Percentiles rank a stretch among this genome's conserved stretches.
phyloP scores from a whole-genome alignment of 2,113 vertebrate genomes.

The Gadus macrocephalus region DNA sequence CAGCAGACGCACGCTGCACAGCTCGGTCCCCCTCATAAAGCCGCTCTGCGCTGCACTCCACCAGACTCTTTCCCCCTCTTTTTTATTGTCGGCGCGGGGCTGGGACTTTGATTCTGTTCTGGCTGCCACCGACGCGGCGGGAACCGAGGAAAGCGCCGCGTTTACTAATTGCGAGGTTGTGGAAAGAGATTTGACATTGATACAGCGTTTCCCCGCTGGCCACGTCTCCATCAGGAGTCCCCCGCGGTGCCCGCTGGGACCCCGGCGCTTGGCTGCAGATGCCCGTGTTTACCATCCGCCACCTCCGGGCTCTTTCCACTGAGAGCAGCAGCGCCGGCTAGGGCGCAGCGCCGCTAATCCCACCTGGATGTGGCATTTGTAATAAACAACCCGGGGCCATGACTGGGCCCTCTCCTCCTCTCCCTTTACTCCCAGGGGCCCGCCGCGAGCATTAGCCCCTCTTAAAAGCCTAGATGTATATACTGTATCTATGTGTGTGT shows the following conservation, averaged over 20 bases:
- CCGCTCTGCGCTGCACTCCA: too few relatives aligned
- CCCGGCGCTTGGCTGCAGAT: constrained; percentile 81
- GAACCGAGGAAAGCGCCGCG: too few relatives aligned
- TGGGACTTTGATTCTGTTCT: too few relatives aligned
- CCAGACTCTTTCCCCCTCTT: too few relatives aligned
- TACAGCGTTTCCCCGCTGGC: constrained; percentile 18
- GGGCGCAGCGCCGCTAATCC: constrained; percentile 86
- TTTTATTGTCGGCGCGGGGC: too few relatives aligned
- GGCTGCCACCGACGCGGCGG: too few relatives aligned
- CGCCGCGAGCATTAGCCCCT: constrained; percentile 5
- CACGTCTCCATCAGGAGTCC: constrained; percentile 58
- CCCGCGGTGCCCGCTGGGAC: constrained; percentile 73
- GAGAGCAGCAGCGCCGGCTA: constrained; percentile 83
- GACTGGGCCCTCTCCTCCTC: constrained; percentile 51
- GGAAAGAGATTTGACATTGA: constrained; percentile 30
- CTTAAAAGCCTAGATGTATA: too few relatives aligned
- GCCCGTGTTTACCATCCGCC: constrained; percentile 91
- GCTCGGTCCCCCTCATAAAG: too few relatives aligned
- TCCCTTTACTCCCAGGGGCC: constrained; percentile 48
- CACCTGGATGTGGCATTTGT: constrained; percentile 69
- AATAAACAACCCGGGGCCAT: constrained; percentile 71
- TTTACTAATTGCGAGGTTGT: not conserved
- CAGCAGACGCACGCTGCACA: too few relatives aligned
- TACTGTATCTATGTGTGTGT: constrained; percentile 25
- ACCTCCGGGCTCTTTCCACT: constrained; percentile 87